A percentile compares a stretch with the other conserved stretches of the same genome.
Conservation (phyloP, 2,113 vertebrate species). For the Sakesphorus luctuosus region DNA sequence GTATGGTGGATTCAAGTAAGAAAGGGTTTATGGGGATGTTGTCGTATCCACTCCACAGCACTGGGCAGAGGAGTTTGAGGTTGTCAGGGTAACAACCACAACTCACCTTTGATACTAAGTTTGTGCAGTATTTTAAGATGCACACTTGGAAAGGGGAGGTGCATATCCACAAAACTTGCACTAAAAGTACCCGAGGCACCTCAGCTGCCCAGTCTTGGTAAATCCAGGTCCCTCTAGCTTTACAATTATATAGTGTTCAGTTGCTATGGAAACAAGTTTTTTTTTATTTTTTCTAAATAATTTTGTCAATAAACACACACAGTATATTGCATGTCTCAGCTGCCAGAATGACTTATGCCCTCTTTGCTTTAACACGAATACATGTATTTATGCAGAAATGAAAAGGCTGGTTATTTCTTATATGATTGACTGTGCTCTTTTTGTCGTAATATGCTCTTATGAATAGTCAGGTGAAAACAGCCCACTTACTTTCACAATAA, state of each 20-base stretch:
- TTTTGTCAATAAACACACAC: slow-evolving; percentile 43
- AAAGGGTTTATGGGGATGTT: not conserved
- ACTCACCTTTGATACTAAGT: not conserved
- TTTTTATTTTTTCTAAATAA: not conserved
- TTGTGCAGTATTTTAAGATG: not conserved
- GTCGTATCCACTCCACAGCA: not conserved
- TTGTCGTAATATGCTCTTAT: not conserved
- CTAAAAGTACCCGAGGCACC: not conserved
- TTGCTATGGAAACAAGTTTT: slow-evolving; percentile 50
- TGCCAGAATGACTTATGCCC: not conserved
- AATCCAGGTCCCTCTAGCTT: slow-evolving; percentile 4
- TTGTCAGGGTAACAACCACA: not conserved
- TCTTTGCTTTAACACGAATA: slow-evolving; percentile 8
- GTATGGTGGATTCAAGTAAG: fast-evolving
- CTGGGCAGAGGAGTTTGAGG: not conserved
- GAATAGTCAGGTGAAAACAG: slow-evolving; percentile 17
- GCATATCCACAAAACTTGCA: not conserved
- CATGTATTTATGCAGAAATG: slow-evolving; percentile 12
- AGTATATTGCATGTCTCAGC: not conserved
- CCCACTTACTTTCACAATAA: slow-evolving; percentile 17
- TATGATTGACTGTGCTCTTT: not conserved
- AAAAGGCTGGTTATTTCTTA: slow-evolving; percentile 23
- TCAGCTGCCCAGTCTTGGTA: not conserved
- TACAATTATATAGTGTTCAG: not conserved
- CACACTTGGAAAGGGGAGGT: not conserved